Evolutionary conservation across 2,797 vertebrate genomes (phyloP).

Genomic region (Acanthornis magna): DNA sequence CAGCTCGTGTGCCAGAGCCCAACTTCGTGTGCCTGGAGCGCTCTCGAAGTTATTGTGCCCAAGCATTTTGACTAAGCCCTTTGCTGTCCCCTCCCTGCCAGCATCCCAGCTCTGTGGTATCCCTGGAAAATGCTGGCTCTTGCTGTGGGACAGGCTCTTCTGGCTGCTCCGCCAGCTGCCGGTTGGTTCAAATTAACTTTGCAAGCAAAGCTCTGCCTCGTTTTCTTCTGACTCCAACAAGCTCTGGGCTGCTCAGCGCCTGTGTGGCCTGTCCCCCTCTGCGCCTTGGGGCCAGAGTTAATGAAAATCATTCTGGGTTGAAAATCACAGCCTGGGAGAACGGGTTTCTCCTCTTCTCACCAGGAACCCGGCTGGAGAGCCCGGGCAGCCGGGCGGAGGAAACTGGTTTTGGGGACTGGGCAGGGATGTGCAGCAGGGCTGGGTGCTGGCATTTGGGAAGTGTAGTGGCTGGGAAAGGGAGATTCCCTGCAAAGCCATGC

Average conservation of each 20-base stretch:
- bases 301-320: slow-evolving; percentile 25
- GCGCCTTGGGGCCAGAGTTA: background rate
- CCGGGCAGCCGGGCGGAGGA: background rate
- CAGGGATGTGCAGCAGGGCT: background rate
- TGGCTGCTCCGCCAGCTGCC: background rate
- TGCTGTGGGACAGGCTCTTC: slow-evolving; percentile 6
- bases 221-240: slow-evolving; percentile 34
- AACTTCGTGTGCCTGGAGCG: background rate
- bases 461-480: background rate
- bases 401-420: background rate
- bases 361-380: background rate
- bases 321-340: slow-evolving; percentile 18
- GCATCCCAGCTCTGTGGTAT: background rate
- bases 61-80: background rate
- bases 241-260: background rate
- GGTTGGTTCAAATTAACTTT: slow-evolving; percentile 53
- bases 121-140: slow-evolving; percentile 14
- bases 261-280: slow-evolving; percentile 31
- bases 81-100: slow-evolving; percentile 17
- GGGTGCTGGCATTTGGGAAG: background rate
- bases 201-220: background rate
- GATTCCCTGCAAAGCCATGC: background rate
- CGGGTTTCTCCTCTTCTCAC: background rate
- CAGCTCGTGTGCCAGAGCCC: background rate
- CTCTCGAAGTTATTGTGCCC: background rate